Percentiles rank a stretch among this genome's conserved stretches.
Evolutionary conservation across 2,113 vertebrate genomes (phyloP).

Genomic region (Phoxinus phoxinus): DNA sequence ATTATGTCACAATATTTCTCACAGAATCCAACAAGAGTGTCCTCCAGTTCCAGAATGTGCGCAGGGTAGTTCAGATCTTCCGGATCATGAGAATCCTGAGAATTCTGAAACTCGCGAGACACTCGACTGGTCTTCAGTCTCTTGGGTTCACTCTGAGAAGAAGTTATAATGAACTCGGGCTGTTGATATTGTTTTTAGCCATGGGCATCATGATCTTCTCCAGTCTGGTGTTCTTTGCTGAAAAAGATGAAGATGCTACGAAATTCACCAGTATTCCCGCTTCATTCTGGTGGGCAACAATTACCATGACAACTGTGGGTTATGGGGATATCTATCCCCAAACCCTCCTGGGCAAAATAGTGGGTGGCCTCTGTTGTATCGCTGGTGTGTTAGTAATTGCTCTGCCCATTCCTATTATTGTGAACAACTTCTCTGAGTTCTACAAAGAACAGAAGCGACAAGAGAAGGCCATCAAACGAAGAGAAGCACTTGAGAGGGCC

Average conservation of each 20-base stretch:
- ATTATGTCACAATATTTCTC: constrained; percentile 96
- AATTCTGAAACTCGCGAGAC: constrained; percentile 94
- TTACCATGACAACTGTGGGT: constrained; percentile 98
- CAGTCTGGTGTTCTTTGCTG: constrained; percentile 97
- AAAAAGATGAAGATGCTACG: constrained; percentile 96
- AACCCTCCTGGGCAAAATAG: constrained; percentile 94
- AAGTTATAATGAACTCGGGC: constrained; percentile 95
- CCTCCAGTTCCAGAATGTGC: constrained; percentile 96
- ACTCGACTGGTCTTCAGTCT: constrained; percentile 96
- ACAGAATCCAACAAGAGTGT: constrained; percentile 97
- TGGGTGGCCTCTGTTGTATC: constrained; percentile 97
- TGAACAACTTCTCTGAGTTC: constrained; percentile 99
- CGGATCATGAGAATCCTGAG: constrained; percentile 97
- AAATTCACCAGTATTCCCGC: constrained; percentile 99
- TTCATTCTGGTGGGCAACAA: constrained; percentile 99
- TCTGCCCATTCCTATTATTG: constrained; percentile 97
- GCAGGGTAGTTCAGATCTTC: constrained; percentile 97
- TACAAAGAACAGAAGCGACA: constrained; percentile 98
- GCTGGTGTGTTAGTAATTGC: constrained; percentile 97
- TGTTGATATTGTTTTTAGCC: constrained; percentile 94
- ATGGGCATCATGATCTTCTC: constrained; percentile 99
- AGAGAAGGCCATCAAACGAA: constrained; percentile 96
- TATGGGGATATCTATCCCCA: constrained; percentile 98
- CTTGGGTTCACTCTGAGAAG: constrained; percentile 93
- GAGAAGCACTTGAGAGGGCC: constrained; percentile 95